Percentiles rank a stretch among this genome's conserved stretches.
Evolutionary conservation across 2,888 invertebrate species (phyloP).

Genomic region (Corythucha ciliata): DNA sequence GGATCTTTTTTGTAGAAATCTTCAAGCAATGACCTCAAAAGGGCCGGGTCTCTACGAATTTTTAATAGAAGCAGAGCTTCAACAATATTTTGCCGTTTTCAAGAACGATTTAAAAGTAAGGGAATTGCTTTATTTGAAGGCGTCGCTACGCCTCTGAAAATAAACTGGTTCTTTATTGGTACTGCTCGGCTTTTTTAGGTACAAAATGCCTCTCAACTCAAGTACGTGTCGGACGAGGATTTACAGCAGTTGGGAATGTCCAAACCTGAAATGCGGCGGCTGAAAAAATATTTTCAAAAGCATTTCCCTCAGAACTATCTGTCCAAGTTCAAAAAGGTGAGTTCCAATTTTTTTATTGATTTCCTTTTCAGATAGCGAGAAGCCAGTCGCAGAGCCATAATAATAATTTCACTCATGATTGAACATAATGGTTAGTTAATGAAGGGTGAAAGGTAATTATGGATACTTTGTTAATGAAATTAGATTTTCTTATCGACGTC

Average conservation of each 20-base stretch:
- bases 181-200: slow-evolving; percentile 44
- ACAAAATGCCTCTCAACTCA: slow-evolving; percentile 76
- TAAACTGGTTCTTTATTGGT: neutral
- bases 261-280: slow-evolving; percentile 86
- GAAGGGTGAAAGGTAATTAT: too few relatives aligned
- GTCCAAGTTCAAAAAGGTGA: slow-evolving; percentile 75
- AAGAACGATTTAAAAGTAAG: slow-evolving; percentile 72
- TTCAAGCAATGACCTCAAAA: slow-evolving; percentile 29
- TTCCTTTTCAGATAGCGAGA: too few relatives aligned
- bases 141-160: neutral
- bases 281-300: slow-evolving; percentile 88
- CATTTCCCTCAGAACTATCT: slow-evolving; percentile 89
- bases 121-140: neutral
- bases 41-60: slow-evolving; percentile 75
- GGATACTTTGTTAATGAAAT: too few relatives aligned
- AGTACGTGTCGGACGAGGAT: slow-evolving; percentile 91
- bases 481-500: too few relatives aligned
- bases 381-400: too few relatives aligned
- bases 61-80: slow-evolving; percentile 85
- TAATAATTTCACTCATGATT: too few relatives aligned
- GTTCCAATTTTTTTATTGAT: too few relatives aligned
- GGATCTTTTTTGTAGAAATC: too few relatives aligned
- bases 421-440: too few relatives aligned
- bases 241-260: slow-evolving; percentile 84
- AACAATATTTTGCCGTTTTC: slow-evolving; percentile 71